Evolutionary conservation across 92 coral and sea anemone species (phyloP), one percentile per base, ranked within the genome.

Genomic region (Porites lobata): DNA sequence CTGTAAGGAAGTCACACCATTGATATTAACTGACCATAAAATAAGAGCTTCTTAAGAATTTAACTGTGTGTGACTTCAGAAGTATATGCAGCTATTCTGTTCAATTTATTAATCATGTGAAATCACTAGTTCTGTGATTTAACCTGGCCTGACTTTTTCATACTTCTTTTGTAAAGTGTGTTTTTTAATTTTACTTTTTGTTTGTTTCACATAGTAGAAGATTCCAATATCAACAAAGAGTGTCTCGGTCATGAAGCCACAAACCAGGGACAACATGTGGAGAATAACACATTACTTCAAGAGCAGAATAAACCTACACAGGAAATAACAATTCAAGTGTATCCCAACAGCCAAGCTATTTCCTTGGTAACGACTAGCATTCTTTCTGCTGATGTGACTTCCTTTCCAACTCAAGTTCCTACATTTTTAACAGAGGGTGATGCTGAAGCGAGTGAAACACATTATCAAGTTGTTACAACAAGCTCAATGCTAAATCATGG

Each of bases 401-500:
- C 95, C 57, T 95, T 95, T 83, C 91, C 96, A 22, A 88, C 92
- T 11, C 98, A 98, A 92, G 94, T 98, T 53, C 99, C 99, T 11
- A 75, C 98, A 76, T 95, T 98, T 59, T 83, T 98, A 66, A 95
- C 99, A 56, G 98, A 98, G 80, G 98, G 98, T 21, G 99, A 96
- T 87, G 96, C 91, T 0, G 98, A 98, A 57, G 99, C 92, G 8
- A 90, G 78, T 54, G 99, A 95, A 47, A 38, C 96, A n/a, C 90
- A 89, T 19, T 82, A 86, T 22, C 86, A 87, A 20, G 93, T 92
- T 13, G 91, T 91, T 73, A 91, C 98, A 3, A 91, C 98, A 13
- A 94, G 94, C 65, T 81, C 94, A 11, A 87, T 83, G 32, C 87
- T 93, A 38, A 84, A 82, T 69, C 93, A 77, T 65, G 83, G 80